Evolutionary conservation across 2,113 vertebrate genomes (phyloP).

Genomic region (Marmota flaviventris): DNA sequence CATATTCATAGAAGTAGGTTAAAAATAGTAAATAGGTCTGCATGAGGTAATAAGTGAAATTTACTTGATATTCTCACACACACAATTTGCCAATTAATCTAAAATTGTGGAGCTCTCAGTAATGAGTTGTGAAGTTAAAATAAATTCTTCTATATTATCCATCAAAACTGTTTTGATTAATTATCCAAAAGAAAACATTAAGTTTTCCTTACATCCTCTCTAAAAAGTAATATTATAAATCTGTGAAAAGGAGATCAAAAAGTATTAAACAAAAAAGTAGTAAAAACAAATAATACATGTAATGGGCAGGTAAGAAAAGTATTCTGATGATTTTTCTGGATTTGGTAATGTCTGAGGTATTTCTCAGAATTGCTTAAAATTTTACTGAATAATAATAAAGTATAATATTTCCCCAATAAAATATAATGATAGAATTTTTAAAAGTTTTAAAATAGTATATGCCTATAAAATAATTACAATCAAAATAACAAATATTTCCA

Average conservation of each 20-base stretch:
- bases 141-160: background rate
- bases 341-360: background rate
- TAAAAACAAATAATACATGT: background rate
- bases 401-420: background rate
- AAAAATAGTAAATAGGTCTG: slow-evolving; percentile 6
- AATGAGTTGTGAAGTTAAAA: background rate
- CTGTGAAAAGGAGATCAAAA: background rate
- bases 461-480: background rate
- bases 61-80: background rate
- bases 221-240: background rate
- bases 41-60: background rate
- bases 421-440: background rate
- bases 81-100: background rate
- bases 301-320: background rate
- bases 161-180: background rate
- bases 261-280: background rate
- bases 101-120: background rate
- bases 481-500: background rate
- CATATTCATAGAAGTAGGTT: background rate
- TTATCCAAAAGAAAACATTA: background rate
- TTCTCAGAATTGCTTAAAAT: background rate
- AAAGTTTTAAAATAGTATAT: background rate
- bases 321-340: background rate
- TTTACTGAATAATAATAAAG: background rate
- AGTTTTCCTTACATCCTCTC: background rate